Base-by-base conservation (phyloP, 2,113 vertebrate species). In the Chionis minor region DNA sequence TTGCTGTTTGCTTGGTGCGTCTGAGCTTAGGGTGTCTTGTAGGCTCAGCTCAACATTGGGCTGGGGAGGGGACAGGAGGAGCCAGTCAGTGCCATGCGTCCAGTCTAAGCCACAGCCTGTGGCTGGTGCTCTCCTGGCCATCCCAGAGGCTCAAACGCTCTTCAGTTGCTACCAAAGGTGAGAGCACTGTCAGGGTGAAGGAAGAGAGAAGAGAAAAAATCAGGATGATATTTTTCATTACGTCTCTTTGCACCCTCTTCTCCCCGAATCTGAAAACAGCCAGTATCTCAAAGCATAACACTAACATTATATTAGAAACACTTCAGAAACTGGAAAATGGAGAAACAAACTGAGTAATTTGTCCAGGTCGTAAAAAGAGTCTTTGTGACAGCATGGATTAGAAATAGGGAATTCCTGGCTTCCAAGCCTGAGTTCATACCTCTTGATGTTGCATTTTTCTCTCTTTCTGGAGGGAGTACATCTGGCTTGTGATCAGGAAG, bases 351-450 rank as follows among this genome's bases (percentile, higher is more conserved):
- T 4, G 16, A 78, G 26, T 65, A 19, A 73, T 73, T 88, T 5
- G 1, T 86, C 67, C 59, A 83, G 44, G 33, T 75, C 1, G 0
- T 80, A 84, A 83, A 92, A 84, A 23, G 44, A 81, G n/a, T 9
- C 32, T 52, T 14, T 86, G 89, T 96, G 78, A 86, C 71, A 94
- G 71, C 47, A 58, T 66, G 74, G 74, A 30, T 92, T 94, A 81
- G 85, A 94, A 93, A 35, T 14, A 62, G 81, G 75, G 82, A 78
- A 87, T 81, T 94, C 85, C 87, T 94, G 95, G 79, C 91, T 93
- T 77, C 49, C 49, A 81, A 20, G 71, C 62, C 51, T 26, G 30
- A 55, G 61, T 66, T 90, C 81, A 6, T 77, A 88, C 74, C 75
- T 93, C 45, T 63, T 77, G 72, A 51, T 94, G 90, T 65, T 88